Evolutionary conservation across 1,140 invertebrate species (phyloP).

Genomic region (Atta cephalotes): DNA sequence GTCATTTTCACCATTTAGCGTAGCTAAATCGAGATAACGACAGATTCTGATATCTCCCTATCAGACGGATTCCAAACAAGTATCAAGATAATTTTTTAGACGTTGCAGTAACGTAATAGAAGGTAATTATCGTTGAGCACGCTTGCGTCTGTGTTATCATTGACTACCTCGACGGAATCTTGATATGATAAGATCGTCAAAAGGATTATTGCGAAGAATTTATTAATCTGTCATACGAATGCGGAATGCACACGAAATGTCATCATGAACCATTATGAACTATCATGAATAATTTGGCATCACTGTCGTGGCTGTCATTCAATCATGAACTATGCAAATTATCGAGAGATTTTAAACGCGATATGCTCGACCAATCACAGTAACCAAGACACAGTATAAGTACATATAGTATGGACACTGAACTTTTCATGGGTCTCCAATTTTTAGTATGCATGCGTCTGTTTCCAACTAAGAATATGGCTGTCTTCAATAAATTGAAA

Average conservation of each 20-base stretch:
- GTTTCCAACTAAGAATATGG: too few relatives aligned
- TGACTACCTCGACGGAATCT: neutral
- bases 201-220: neutral
- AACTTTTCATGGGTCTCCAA: too few relatives aligned
- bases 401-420: too few relatives aligned
- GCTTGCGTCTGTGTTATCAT: neutral
- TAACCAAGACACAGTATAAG: too few relatives aligned
- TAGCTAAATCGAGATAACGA: conserved; percentile 13
- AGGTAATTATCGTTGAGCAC: neutral
- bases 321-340: neutral
- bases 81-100: neutral
- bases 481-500: too few relatives aligned
- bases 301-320: neutral
- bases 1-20: conserved; percentile 81
- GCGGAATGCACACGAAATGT: neutral
- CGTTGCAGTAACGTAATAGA: neutral
- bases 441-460: too few relatives aligned
- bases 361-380: neutral
- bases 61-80: neutral
- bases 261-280: neutral
- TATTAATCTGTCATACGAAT: neutral
- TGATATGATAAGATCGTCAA: neutral
- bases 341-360: neutral
- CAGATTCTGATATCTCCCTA: neutral
- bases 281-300: conserved; percentile 4